A percentile compares a stretch with the other conserved stretches of the same genome.
These are phyloP conservation scores for Sphenodon punctatus DNA, from an alignment of 2,797 vertebrate species.

Conservation along the genomic window DNA sequence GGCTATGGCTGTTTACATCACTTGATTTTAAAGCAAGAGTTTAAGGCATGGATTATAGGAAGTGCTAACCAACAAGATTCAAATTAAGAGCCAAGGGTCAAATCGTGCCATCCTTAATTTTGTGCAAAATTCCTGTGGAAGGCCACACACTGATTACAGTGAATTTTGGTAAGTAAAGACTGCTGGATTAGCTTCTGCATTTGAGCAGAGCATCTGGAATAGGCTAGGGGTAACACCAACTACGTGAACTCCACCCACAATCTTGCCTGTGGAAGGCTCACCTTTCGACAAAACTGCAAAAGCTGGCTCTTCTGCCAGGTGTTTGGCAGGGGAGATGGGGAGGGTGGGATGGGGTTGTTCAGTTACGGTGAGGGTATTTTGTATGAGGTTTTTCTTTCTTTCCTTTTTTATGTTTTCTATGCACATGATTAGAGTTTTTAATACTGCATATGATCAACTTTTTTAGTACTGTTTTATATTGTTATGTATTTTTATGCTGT, in stretches of 20 bases:
- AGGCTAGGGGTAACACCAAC: neutral
- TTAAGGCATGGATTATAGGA: neutral
- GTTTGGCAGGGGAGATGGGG: too few species aligned
- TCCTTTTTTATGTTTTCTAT: too few species aligned
- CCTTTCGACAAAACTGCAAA: too few species aligned
- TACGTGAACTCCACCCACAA: neutral
- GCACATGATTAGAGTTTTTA: too few species aligned
- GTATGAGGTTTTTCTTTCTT: too few species aligned
- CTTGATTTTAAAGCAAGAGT: neutral
- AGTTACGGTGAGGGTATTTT: too few species aligned
- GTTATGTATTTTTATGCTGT: too few species aligned
- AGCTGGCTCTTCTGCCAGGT: too few species aligned
- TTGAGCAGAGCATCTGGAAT: neutral
- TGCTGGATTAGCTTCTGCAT: neutral
- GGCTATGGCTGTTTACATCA: neutral
- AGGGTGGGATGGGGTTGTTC: too few species aligned
- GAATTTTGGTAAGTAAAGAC: neutral
- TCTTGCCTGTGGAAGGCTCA: too few species aligned
- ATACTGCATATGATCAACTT: too few species aligned
- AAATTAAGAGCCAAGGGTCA: neutral
- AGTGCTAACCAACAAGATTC: neutral
- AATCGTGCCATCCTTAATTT: rapidly evolving
- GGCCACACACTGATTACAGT: neutral
- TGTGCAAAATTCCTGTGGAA: neutral
- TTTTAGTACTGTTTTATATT: too few species aligned